A percentile compares a stretch with the other conserved stretches of the same genome.
These are phyloP conservation scores for Artibeus jamaicensis DNA, from an alignment of 2,797 vertebrate genomes.

Conservation along the genomic window DNA sequence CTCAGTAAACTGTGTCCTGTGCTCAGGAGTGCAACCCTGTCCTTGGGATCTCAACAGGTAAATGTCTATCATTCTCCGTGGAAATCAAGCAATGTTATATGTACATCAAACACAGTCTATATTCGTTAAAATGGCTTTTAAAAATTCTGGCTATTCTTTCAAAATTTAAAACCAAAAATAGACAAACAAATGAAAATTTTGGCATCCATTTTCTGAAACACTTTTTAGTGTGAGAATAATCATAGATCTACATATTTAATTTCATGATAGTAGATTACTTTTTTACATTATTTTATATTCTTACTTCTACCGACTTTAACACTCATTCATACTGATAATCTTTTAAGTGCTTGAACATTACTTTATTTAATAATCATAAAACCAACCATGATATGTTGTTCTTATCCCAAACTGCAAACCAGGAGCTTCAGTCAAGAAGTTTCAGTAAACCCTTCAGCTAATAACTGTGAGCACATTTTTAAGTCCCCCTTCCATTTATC, in stretches of 20 bases:
- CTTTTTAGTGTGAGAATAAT: background rate
- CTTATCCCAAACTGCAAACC: background rate
- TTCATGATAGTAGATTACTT: background rate
- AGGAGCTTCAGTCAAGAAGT: background rate
- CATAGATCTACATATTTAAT: background rate
- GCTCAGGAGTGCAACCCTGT: background rate
- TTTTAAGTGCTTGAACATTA: background rate
- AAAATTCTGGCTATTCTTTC: background rate
- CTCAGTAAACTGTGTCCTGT: background rate
- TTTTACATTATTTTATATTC: background rate
- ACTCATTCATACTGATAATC: background rate
- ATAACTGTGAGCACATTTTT: background rate
- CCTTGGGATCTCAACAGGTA: background rate
- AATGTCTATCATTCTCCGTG: background rate
- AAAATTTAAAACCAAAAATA: background rate
- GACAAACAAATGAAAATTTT: background rate
- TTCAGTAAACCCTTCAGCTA: background rate
- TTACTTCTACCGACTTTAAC: background rate
- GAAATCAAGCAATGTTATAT: background rate
- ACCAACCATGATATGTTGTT: background rate
- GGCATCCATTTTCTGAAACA: background rate
- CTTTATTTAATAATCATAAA: slow-evolving; percentile 11
- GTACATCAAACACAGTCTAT: background rate
- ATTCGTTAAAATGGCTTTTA: background rate
- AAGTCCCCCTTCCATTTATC: background rate